These are phyloP conservation scores for Patagioenas fasciata DNA, from an alignment of 2,113 vertebrate species.

Conservation along the genomic window DNA sequence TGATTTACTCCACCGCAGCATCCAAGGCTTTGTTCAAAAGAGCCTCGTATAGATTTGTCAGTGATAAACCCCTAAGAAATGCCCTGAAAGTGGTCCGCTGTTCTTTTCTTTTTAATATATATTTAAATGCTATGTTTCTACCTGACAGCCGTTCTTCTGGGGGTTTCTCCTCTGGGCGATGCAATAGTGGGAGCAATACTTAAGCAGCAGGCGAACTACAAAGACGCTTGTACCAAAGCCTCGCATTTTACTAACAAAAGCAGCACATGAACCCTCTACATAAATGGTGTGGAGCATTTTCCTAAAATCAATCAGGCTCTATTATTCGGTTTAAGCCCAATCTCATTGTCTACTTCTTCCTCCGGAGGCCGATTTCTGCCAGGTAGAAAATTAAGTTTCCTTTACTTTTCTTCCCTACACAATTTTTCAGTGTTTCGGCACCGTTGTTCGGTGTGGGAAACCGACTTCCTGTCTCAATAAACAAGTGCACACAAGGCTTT, in stretches of 20 bases:
- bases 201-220: conserved; percentile 19
- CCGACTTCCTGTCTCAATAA: conserved; percentile 86
- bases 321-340: conserved; percentile 66
- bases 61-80: background rate
- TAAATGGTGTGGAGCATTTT: conserved; percentile 39
- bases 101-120: background rate
- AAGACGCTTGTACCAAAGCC: conserved; percentile 17
- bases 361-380: conserved; percentile 75
- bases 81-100: background rate
- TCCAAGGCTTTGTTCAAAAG: background rate
- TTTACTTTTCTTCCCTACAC: conserved; percentile 72
- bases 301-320: conserved; percentile 75
- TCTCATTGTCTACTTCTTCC: conserved; percentile 73
- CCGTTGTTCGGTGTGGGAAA: conserved; percentile 91
- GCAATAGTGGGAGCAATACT: background rate
- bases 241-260: conserved; percentile 66
- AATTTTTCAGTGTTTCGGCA: conserved; percentile 76
- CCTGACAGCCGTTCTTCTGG: background rate
- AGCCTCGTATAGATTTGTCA: background rate
- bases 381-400: conserved; percentile 85
- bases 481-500: conserved; percentile 77
- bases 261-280: conserved; percentile 34
- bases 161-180: background rate
- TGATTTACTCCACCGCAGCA: conserved; percentile 14
- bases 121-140: background rate